These are phyloP conservation scores for Hemicentrotus pulcherrimus DNA, from an alignment of 35 echinoderm and acorn worm species.

Conservation along the genomic window DNA sequence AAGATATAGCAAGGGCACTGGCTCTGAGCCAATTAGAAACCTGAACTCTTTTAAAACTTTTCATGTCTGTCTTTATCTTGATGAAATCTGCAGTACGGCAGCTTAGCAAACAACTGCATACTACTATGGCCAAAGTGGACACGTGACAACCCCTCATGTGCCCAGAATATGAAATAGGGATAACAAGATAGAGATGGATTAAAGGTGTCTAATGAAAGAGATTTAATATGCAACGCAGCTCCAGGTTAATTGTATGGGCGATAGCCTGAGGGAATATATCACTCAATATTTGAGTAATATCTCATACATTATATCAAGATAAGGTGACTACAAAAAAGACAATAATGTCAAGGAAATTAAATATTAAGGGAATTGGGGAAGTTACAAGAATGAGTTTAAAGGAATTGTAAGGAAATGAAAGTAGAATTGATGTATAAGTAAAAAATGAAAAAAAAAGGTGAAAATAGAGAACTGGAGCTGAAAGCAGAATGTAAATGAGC, in stretches of 20 bases:
- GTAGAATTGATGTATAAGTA: background rate
- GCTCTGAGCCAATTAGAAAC: background rate
- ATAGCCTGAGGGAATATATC: background rate
- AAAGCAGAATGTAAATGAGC: background rate
- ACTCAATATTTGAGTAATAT: background rate
- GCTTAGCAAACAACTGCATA: background rate
- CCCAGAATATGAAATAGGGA: background rate
- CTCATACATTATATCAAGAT: background rate
- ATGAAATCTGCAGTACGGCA: background rate
- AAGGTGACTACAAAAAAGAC: background rate
- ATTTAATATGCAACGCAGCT: background rate
- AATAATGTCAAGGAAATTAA: background rate
- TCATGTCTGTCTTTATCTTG: background rate
- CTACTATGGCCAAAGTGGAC: background rate
- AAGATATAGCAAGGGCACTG: background rate
- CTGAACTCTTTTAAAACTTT: background rate
- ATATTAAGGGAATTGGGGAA: background rate
- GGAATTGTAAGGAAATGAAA: background rate
- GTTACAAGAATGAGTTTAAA: background rate
- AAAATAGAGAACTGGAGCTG: background rate
- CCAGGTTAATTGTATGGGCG: background rate
- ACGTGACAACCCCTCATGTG: background rate
- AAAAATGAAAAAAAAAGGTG: background rate
- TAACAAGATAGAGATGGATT: constrained; percentile 22
- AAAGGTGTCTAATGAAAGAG: background rate